Evolutionary conservation across 2,113 vertebrate species (phyloP).

Genomic region (Bos indicus): DNA sequence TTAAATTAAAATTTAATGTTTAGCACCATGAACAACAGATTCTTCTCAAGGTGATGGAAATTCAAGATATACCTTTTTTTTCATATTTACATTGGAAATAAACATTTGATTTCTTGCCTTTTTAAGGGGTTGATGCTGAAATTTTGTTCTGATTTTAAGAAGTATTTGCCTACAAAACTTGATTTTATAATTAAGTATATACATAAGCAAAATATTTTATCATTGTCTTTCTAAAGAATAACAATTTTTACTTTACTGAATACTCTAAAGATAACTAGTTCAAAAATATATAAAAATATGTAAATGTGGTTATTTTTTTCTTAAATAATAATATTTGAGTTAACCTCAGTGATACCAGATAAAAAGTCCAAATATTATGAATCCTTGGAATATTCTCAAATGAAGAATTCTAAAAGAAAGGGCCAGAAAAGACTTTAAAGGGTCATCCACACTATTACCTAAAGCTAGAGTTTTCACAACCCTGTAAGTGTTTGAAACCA

Average conservation of each 20-base stretch:
- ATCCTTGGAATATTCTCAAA: not conserved
- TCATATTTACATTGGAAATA: not conserved
- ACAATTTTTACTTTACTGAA: not conserved
- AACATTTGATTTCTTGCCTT: not conserved
- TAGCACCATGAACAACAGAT: not conserved
- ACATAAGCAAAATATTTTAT: not conserved
- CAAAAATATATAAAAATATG: not conserved
- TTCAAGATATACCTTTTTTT: not conserved
- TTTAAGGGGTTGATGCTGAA: not conserved
- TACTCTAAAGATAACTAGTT: not conserved
- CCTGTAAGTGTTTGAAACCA: not conserved
- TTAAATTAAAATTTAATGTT: conserved; percentile 18
- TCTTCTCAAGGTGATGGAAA: not conserved
- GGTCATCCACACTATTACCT: not conserved
- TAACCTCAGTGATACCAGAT: not conserved
- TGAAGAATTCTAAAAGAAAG: conserved; percentile 20
- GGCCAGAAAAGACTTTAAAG: not conserved
- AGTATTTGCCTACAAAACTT: not conserved
- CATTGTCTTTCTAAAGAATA: not conserved
- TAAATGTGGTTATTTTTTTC: not conserved
- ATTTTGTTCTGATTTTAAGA: not conserved
- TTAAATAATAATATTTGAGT: conserved; percentile 18
- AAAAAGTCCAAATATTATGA: not conserved
- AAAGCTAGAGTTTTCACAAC: not conserved
- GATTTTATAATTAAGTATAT: not conserved